Evolutionary conservation across 2,888 invertebrate genomes (phyloP).

Genomic region (Agonopterix subpropinquella): DNA sequence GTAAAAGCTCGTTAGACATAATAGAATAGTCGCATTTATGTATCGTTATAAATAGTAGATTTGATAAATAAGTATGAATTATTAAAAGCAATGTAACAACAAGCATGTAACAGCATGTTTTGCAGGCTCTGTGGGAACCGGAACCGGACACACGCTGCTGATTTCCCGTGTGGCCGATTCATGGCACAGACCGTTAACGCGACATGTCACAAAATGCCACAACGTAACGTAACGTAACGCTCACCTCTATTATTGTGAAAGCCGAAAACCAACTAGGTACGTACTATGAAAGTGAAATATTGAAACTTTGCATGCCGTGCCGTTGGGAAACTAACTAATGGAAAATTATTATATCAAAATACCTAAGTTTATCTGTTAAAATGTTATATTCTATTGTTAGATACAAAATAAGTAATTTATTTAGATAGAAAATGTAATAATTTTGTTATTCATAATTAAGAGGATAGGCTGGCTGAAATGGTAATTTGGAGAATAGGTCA

Average conservation of each 20-base stretch:
- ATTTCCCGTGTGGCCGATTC: slow-evolving; percentile 59
- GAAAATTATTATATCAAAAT: neutral
- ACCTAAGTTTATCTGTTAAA: too few relatives aligned
- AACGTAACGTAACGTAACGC: neutral
- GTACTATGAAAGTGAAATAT: neutral
- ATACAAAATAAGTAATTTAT: too few relatives aligned
- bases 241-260: neutral
- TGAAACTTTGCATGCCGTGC: neutral
- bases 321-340: neutral
- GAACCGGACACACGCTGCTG: slow-evolving; percentile 31
- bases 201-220: slow-evolving; percentile 15
- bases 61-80: too few relatives aligned
- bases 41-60: too few relatives aligned
- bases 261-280: neutral
- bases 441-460: too few relatives aligned
- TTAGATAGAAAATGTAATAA: too few relatives aligned
- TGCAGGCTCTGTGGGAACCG: slow-evolving; percentile 10
- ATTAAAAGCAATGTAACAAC: neutral
- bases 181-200: slow-evolving; percentile 27
- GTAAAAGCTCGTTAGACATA: too few relatives aligned
- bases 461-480: too few relatives aligned
- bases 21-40: too few relatives aligned
- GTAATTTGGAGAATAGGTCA: too few relatives aligned
- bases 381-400: too few relatives aligned
- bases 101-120: slow-evolving; percentile 10